phyloP scores from a whole-genome alignment of 2,888 invertebrate species.

The Caenorhabditis wallacei region DNA sequence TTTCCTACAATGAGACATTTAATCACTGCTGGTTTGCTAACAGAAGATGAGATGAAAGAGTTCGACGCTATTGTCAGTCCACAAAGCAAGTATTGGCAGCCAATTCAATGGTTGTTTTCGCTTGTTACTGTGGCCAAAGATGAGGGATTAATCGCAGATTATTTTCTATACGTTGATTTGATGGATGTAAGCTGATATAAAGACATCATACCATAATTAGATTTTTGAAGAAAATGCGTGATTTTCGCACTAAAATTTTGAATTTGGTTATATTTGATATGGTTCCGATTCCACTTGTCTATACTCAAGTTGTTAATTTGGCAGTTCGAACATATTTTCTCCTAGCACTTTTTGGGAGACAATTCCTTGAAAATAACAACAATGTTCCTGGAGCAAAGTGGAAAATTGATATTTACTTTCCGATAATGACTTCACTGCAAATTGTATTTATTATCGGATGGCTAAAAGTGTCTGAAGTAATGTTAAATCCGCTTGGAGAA shows the following conservation, averaged over 20 bases:
- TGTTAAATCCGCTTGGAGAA: slow-evolving; percentile 79
- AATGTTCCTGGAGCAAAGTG: slow-evolving; percentile 61
- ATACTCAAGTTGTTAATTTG: slow-evolving; percentile 75
- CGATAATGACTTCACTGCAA: slow-evolving; percentile 79
- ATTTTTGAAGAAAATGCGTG: slow-evolving; percentile 75
- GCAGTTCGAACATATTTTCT: slow-evolving; percentile 80
- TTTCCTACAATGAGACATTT: slow-evolving; percentile 80
- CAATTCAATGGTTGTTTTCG: slow-evolving; percentile 75
- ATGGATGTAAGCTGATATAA: slow-evolving; percentile 68
- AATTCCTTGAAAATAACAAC: slow-evolving; percentile 69
- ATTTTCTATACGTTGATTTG: slow-evolving; percentile 75
- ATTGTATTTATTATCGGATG: slow-evolving; percentile 81
- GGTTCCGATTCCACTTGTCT: slow-evolving; percentile 74
- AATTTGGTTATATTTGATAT: slow-evolving; percentile 79
- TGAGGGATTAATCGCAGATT: slow-evolving; percentile 71
- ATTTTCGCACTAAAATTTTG: slow-evolving; percentile 77
- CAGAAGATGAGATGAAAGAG: slow-evolving; percentile 74
- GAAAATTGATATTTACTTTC: slow-evolving; percentile 76
- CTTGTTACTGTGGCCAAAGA: slow-evolving; percentile 60
- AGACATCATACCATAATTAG: not conserved
- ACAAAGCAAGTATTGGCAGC: slow-evolving; percentile 79
- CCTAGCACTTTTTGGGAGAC: slow-evolving; percentile 77
- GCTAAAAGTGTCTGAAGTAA: slow-evolving; percentile 81
- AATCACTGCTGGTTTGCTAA: slow-evolving; percentile 77
- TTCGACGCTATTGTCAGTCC: slow-evolving; percentile 76